A percentile compares a stretch with the other conserved stretches of the same genome.
phyloP scores from a whole-genome alignment of 1,140 invertebrate genomes.

The Pseudomyrmex cubaensis region DNA sequence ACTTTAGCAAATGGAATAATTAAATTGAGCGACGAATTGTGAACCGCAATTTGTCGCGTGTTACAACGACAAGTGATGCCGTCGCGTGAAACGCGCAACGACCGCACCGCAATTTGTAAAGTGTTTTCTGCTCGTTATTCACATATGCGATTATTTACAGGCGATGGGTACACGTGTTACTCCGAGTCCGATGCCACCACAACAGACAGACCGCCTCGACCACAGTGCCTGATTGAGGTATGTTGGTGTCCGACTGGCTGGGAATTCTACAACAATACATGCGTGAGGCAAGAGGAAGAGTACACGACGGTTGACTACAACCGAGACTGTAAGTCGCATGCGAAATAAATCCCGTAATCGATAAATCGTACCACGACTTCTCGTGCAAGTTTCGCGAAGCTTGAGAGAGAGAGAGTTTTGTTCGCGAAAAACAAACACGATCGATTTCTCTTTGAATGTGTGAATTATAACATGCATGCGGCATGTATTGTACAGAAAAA shows the following conservation, averaged over 20 bases:
- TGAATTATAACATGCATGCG: slow-evolving; percentile 10
- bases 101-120: slow-evolving; percentile 33
- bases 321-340: slow-evolving; percentile 73
- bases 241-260: slow-evolving; percentile 86
- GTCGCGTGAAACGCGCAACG: background rate
- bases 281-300: slow-evolving; percentile 72
- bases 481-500: background rate
- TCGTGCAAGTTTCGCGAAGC: background rate
- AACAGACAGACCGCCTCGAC: slow-evolving; percentile 78
- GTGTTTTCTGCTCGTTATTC: slow-evolving; percentile 45
- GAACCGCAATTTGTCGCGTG: background rate
- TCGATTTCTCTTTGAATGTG: slow-evolving; percentile 4
- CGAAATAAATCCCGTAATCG: background rate
- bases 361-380: background rate
- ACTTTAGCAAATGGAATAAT: background rate
- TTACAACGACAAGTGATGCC: background rate
- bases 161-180: slow-evolving; percentile 89
- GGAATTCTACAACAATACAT: slow-evolving; percentile 77
- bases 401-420: background rate
- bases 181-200: slow-evolving; percentile 80
- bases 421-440: background rate
- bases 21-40: slow-evolving; percentile 1
- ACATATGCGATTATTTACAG: slow-evolving; percentile 77
- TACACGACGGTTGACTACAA: slow-evolving; percentile 49
- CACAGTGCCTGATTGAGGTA: slow-evolving; percentile 83